These are phyloP conservation scores for Malurus cyaneus DNA, from an alignment of 2,113 vertebrate genomes.

Conservation along the genomic window DNA sequence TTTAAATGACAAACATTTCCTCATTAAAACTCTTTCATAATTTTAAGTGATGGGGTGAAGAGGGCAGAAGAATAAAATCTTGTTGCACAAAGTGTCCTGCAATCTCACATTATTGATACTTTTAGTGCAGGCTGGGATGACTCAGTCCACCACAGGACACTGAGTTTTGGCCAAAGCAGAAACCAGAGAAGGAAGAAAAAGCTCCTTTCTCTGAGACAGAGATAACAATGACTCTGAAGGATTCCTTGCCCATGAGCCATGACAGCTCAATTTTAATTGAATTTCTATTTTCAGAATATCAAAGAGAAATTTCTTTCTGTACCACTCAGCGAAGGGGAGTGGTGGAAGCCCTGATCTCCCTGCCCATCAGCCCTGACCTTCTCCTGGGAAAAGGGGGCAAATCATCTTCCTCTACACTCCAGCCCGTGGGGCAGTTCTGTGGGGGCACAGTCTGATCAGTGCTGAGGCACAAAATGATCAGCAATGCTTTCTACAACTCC, in stretches of 20 bases:
- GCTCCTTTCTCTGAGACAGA: not conserved
- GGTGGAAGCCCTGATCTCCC: not conserved
- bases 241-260: not conserved
- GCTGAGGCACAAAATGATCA: not conserved
- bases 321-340: accelerated
- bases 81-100: not conserved
- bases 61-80: not conserved
- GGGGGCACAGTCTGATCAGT: not conserved
- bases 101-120: not conserved
- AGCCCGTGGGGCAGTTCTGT: not conserved
- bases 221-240: not conserved
- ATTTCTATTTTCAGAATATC: not conserved
- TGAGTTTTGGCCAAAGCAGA: not conserved
- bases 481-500: not conserved
- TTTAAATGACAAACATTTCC: not conserved
- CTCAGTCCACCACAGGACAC: not conserved
- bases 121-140: not conserved
- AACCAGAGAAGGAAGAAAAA: not conserved
- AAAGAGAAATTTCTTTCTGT: not conserved
- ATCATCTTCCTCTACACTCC: not conserved
- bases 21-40: not conserved
- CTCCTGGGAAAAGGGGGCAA: not conserved
- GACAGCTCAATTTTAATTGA: not conserved
- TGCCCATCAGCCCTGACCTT: not conserved
- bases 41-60: not conserved